phyloP scores from a whole-genome alignment of 1,140 invertebrate species.

The Teleogryllus occipitalis region DNA sequence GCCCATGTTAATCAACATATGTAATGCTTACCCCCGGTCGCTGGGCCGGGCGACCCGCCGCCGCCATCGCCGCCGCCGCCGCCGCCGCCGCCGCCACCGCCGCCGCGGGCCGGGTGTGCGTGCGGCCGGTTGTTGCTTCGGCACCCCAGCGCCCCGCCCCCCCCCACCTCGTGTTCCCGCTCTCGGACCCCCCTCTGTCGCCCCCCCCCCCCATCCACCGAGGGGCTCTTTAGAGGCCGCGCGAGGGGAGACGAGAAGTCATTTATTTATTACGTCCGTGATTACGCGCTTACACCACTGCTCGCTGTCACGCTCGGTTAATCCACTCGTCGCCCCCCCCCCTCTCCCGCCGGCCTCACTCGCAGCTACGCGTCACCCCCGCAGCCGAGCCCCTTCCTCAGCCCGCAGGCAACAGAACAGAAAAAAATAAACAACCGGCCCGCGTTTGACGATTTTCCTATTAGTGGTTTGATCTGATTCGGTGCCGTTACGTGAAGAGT shows the following conservation, averaged over 20 bases:
- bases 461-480: neutral
- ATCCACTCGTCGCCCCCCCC: neutral
- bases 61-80: no score
- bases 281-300: neutral
- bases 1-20: neutral
- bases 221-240: no score
- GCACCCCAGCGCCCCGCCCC: no score
- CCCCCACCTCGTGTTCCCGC: neutral
- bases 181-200: neutral
- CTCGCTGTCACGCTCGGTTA: slow-evolving; percentile 2
- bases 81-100: no score
- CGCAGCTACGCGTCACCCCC: neutral
- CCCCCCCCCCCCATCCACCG: no score
- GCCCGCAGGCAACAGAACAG: neutral
- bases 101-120: no score
- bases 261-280: slow-evolving; percentile 5
- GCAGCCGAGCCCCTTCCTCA: neutral
- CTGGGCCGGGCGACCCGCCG: no score
- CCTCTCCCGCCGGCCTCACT: neutral
- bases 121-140: neutral
- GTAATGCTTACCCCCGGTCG: neutral
- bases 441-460: neutral
- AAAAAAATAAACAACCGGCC: neutral
- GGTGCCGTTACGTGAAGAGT: no score
- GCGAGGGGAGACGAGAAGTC: neutral